These are phyloP conservation scores for Brachionus sp. DNA, from an alignment of 1,140 invertebrate genomes.

Conservation along the genomic window DNA sequence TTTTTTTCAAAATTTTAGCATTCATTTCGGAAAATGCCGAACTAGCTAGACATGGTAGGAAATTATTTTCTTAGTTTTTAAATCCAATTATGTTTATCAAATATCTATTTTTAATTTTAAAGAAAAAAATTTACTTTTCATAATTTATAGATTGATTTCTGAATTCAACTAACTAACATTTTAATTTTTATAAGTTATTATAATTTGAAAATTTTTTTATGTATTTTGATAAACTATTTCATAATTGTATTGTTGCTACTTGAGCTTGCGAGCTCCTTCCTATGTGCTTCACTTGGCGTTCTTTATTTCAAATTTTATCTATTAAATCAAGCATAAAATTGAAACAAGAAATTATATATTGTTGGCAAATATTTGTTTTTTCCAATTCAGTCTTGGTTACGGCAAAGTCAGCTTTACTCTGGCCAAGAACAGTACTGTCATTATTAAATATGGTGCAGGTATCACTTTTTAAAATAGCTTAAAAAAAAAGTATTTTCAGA, in stretches of 20 bases:
- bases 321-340: conserved; percentile 33
- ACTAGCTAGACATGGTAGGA: too few relatives aligned
- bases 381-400: neutral
- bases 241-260: conserved; percentile 22
- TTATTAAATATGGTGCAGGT: too few relatives aligned
- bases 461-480: too few relatives aligned
- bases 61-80: too few relatives aligned
- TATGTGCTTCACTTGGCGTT: neutral
- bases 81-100: too few relatives aligned
- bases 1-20: neutral
- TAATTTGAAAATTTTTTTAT: conserved; percentile 18
- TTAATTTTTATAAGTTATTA: conserved; percentile 30
- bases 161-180: conserved; percentile 14
- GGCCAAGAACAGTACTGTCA: neutral
- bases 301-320: conserved; percentile 13
- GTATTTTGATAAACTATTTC: neutral
- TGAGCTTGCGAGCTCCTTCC: neutral
- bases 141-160: conserved; percentile 33
- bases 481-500: too few relatives aligned
- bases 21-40: neutral
- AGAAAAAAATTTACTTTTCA: neutral
- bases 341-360: neutral
- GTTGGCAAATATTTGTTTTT: conserved; percentile 1
- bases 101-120: neutral
- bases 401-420: neutral